Conservation (phyloP, 2,797 vertebrate genomes). For the Coregonus sp. region DNA sequence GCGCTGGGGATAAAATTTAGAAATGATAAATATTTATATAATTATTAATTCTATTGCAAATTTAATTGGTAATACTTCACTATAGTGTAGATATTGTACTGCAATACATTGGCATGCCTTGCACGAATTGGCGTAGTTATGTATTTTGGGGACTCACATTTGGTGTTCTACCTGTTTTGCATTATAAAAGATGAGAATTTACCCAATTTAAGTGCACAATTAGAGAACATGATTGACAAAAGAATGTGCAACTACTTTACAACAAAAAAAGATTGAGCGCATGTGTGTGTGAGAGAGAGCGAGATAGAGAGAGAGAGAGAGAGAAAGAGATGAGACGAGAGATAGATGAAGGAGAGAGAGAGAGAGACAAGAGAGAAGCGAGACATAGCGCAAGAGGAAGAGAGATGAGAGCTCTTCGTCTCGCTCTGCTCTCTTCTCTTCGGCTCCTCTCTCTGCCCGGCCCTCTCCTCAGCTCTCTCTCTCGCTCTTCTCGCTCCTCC, state of each 20-base stretch:
- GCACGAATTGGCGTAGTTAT: neutral
- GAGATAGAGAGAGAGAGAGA: too few species aligned
- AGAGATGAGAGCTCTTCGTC: too few species aligned
- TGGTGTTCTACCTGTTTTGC: neutral
- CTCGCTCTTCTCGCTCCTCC: too few species aligned
- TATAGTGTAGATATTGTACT: neutral
- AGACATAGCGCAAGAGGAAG: too few species aligned
- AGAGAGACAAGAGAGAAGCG: too few species aligned
- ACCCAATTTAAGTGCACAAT: neutral
- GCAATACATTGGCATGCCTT: neutral
- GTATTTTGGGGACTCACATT: neutral
- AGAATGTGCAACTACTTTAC: neutral
- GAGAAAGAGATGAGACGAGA: too few species aligned
- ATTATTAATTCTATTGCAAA: neutral
- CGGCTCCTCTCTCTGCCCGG: too few species aligned
- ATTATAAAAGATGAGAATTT: neutral
- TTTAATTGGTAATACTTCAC: too few species aligned
- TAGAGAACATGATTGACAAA: neutral
- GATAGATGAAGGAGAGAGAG: too few species aligned
- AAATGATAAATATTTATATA: neutral
- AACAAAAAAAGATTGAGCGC: neutral
- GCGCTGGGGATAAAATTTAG: slow-evolving; percentile 35
- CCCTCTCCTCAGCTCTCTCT: too few species aligned
- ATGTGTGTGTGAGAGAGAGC: too few species aligned
- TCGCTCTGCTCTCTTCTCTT: too few species aligned